Percentiles rank a stretch among this genome's conserved stretches.
phyloP scores from a whole-genome alignment of 2,113 vertebrate species.

The Vireo altiloquus region DNA sequence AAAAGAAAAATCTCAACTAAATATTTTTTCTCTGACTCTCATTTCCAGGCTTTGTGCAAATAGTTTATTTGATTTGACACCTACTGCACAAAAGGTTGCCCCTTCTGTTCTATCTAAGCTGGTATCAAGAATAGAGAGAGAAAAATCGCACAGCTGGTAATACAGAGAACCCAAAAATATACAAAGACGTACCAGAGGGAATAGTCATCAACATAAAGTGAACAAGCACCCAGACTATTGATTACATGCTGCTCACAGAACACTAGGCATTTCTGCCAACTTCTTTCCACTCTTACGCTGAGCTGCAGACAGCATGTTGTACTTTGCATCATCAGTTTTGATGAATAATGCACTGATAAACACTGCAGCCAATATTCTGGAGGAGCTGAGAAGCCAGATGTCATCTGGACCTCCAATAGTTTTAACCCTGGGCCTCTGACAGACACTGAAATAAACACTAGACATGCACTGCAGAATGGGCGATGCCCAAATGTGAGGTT shows the following conservation, averaged over 20 bases:
- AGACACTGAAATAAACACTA: conserved; percentile 63
- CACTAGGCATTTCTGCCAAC: conserved; percentile 80
- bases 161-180: conserved; percentile 81
- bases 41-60: conserved; percentile 68
- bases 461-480: neutral
- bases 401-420: conserved; percentile 79
- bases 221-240: conserved; percentile 82
- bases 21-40: conserved; percentile 23
- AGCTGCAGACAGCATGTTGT: conserved; percentile 81
- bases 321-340: conserved; percentile 84
- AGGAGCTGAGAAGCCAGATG: conserved; percentile 81
- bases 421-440: conserved; percentile 79
- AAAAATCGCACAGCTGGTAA: conserved; percentile 76
- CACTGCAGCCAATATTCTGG: conserved; percentile 78
- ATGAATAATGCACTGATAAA: conserved; percentile 84
- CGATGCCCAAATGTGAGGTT: conserved; percentile 29
- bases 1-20: conserved; percentile 42
- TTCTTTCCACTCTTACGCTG: conserved; percentile 70
- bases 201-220: conserved; percentile 80
- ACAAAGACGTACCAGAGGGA: conserved; percentile 78
- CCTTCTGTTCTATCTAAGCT: conserved; percentile 74
- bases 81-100: conserved; percentile 65
- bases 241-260: conserved; percentile 80
- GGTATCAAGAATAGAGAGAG: conserved; percentile 65
- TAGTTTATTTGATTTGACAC: conserved; percentile 75